Percentiles rank a stretch among this genome's conserved stretches.
These are phyloP conservation scores for Carassius carassius DNA, from an alignment of 2,113 vertebrate genomes.

Conservation along the genomic window DNA sequence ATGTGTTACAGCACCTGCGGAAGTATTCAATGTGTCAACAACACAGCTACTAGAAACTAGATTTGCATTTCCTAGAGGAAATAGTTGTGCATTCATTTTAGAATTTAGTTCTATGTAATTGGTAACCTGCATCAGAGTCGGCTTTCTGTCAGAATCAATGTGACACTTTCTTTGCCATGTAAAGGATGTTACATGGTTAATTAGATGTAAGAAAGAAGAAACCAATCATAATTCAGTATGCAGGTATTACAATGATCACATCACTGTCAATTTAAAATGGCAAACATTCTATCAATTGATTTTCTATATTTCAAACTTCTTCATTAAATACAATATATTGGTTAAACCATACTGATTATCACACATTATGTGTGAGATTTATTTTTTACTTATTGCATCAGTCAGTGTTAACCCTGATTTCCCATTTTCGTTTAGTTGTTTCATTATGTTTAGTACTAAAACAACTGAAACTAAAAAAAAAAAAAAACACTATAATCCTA, in stretches of 20 bases:
- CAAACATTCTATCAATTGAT: background rate
- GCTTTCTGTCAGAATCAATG: background rate
- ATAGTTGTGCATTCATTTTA: background rate
- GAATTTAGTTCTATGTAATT: background rate
- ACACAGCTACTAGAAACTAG: background rate
- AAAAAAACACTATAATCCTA: background rate
- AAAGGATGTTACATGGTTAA: background rate
- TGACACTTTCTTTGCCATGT: background rate
- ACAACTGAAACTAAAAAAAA: background rate
- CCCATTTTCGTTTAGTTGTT: too few species aligned
- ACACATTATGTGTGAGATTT: too few species aligned
- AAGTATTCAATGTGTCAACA: background rate
- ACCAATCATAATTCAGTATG: background rate
- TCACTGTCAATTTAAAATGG: background rate
- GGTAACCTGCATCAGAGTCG: background rate
- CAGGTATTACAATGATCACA: background rate
- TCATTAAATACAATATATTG: too few species aligned
- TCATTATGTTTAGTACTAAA: too few species aligned
- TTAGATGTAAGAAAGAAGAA: background rate
- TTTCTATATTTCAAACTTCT: background rate
- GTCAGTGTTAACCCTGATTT: too few species aligned
- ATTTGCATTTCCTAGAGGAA: background rate
- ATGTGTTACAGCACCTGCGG: slow-evolving; percentile 78
- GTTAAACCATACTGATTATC: too few species aligned
- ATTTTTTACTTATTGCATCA: too few species aligned